Evolutionary conservation across 2,888 invertebrate genomes (phyloP), one percentile per base, ranked within the genome.

Genomic region (Cerceris ruficornis): DNA sequence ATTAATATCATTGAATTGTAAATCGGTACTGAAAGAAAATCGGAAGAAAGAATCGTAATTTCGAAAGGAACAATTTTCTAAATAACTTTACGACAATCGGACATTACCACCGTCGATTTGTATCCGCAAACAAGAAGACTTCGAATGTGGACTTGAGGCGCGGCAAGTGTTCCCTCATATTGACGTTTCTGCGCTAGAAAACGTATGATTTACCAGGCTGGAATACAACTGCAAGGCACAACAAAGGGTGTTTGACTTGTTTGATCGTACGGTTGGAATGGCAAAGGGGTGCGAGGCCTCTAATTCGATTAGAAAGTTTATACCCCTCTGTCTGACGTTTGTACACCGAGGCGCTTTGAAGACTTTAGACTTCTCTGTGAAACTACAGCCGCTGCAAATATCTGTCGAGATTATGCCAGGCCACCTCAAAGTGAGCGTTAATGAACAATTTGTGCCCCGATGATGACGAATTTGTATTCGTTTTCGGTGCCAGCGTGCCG

Each of bases 291-390:
- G 80, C 28, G 39, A 58, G 65, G 67, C 69, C 77, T 75, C 79
- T 84, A 84, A 84, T 84, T 83, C 77, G 73, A 85, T 83, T 81
- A 81, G 81, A 79, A 83, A 83, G 78, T 82, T 82, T 71, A 69
- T 65, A 62, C 59, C 71, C 64, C 59, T 42, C 42, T 61, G 75
- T 13, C 77, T 58, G 67, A 69, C 67, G 69, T 55, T 69, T 68
- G 66, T 17, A 61, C 15, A 69, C 50, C 58, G 50, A 54, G n/a
- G n/a, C 69, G 58, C 74, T 80, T 77, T 80, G 73, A 77, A 84
- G 81, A 84, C 71, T 77, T 66, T 50, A 43, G 66, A 75, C 75
- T 83, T 82, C 77, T 69, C 57, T 17, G 52, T 58, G 42, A 54
- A 66, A 62, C 54, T 66, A 28, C 68, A 4, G 28, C 28, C 49